A percentile compares a stretch with the other conserved stretches of the same genome.
These are phyloP conservation scores for Anodontia alba DNA, from an alignment of 2,888 invertebrate genomes.

Conservation along the genomic window DNA sequence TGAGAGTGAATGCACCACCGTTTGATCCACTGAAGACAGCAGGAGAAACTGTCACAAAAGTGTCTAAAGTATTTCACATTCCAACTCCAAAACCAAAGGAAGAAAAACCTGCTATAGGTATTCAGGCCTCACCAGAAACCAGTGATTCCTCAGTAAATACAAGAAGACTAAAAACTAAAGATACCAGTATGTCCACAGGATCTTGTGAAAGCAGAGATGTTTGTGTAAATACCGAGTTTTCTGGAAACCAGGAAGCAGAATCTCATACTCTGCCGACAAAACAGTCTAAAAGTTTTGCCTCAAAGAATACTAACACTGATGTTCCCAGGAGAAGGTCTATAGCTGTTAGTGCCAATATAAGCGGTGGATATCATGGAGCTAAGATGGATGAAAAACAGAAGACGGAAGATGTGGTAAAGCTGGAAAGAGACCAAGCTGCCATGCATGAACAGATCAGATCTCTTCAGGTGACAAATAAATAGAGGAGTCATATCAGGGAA, in stretches of 20 bases:
- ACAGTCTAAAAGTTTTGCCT: background rate
- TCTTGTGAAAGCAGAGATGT: conserved; percentile 43
- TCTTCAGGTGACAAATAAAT: background rate
- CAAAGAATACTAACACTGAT: conserved; percentile 37
- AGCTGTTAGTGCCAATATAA: conserved; percentile 28
- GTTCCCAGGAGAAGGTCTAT: conserved; percentile 21
- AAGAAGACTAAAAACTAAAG: conserved; percentile 33
- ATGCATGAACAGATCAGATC: background rate
- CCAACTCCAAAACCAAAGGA: conserved; percentile 18
- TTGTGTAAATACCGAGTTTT: conserved; percentile 35
- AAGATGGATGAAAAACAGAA: background rate
- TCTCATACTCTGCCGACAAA: background rate
- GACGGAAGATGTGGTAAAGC: background rate
- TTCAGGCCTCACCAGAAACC: conserved; percentile 40
- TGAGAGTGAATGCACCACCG: background rate
- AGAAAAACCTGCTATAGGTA: conserved; percentile 20
- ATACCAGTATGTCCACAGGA: conserved; percentile 31
- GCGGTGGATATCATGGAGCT: background rate
- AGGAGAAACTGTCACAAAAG: background rate
- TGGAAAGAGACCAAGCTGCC: background rate
- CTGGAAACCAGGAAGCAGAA: background rate
- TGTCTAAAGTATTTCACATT: conserved; percentile 14
- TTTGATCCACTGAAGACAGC: conserved; percentile 16
- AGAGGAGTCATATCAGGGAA: no score
- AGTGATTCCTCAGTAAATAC: conserved; percentile 24